Percentiles rank a stretch among this genome's conserved stretches.
Conservation (phyloP, 2,113 vertebrate species). For the Suncus etruscus region DNA sequence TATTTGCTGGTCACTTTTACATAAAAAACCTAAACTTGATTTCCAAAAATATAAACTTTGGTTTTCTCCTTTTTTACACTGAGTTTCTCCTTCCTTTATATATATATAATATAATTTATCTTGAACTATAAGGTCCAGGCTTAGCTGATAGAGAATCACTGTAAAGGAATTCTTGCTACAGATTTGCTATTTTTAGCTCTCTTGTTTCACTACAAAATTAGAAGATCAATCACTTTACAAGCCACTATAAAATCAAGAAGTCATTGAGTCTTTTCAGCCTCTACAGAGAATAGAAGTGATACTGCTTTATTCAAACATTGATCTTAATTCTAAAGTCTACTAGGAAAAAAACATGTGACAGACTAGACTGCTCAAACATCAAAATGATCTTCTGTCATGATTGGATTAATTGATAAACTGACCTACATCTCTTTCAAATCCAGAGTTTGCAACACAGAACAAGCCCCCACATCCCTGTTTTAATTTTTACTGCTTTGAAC, state of each 20-base stretch:
- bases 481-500: background rate
- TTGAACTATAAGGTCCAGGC: background rate
- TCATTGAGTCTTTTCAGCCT: background rate
- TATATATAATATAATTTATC: background rate
- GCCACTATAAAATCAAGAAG: background rate
- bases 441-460: conserved; percentile 16
- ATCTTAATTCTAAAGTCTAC: conserved; percentile 9
- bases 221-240: background rate
- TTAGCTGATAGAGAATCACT: background rate
- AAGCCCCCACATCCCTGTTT: background rate
- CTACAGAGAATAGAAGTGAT: background rate
- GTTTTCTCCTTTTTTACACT: too few species aligned
- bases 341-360: background rate
- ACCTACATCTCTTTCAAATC: background rate
- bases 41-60: conserved; percentile 1
- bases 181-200: background rate
- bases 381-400: background rate
- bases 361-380: background rate
- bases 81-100: too few species aligned
- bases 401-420: background rate
- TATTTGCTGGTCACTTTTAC: background rate
- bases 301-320: conserved; percentile 14
- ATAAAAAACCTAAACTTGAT: conserved; percentile 1
- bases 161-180: background rate
- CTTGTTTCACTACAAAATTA: background rate